Evolutionary conservation across 1,140 invertebrate genomes (phyloP).

Genomic region (Copidosoma floridanum): DNA sequence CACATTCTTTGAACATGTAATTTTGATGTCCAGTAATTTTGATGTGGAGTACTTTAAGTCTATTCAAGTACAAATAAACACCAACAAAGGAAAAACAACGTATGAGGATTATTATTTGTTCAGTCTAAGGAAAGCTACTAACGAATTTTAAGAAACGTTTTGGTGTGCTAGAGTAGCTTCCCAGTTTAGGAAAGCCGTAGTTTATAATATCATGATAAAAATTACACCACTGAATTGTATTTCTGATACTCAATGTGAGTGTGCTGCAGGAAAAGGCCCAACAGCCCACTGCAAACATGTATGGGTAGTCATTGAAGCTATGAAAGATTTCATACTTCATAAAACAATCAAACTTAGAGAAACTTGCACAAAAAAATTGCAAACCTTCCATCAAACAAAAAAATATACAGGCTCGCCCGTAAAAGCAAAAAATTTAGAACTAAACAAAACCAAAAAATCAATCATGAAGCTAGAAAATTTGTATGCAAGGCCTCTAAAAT

Average conservation of each 20-base stretch:
- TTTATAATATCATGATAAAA: slow-evolving; percentile 5
- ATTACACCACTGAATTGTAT: not conserved
- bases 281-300: slow-evolving; percentile 15
- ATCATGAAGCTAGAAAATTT: not conserved
- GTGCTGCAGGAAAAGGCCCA: too few relatives aligned
- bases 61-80: not conserved
- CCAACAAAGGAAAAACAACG: not conserved
- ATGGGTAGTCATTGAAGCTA: slow-evolving; percentile 5
- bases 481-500: slow-evolving; percentile 8
- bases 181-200: slow-evolving; percentile 9
- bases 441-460: not conserved
- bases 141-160: not conserved
- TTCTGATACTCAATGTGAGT: slow-evolving; percentile 10
- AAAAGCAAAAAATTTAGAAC: slow-evolving; percentile 1
- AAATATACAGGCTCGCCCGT: slow-evolving; percentile 17
- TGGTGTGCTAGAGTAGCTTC: slow-evolving; percentile 2
- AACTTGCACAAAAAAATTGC: slow-evolving; percentile 10
- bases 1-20: not conserved
- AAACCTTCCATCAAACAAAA: slow-evolving; percentile 14
- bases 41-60: not conserved
- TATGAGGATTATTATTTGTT: slow-evolving; percentile 11
- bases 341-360: not conserved
- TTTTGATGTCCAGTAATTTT: not conserved
- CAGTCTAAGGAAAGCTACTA: not conserved
- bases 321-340: slow-evolving; percentile 3